These are phyloP conservation scores for Ursus arctos DNA, from an alignment of 2,113 vertebrate species.

Conservation along the genomic window DNA sequence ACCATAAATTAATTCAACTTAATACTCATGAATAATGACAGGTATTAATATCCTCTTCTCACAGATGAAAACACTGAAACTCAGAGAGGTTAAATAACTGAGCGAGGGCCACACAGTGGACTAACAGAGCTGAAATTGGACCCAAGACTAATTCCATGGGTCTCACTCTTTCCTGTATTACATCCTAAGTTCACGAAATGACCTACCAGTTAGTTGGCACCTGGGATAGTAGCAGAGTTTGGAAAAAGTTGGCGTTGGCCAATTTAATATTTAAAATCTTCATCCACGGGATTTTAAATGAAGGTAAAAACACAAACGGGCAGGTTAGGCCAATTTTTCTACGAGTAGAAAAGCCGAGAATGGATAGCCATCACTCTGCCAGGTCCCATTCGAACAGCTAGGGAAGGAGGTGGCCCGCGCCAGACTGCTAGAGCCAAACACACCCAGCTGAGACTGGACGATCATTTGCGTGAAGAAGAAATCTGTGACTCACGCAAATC, in stretches of 20 bases:
- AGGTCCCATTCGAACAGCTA: background rate
- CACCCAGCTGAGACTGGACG: accelerated
- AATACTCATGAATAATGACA: background rate
- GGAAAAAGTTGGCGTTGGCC: background rate
- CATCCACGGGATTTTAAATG: background rate
- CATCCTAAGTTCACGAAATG: background rate
- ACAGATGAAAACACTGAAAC: background rate
- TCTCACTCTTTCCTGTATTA: background rate
- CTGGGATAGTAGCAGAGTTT: background rate
- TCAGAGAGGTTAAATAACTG: background rate
- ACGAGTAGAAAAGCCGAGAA: background rate
- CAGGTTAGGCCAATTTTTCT: background rate
- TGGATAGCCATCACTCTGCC: background rate
- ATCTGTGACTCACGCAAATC: background rate
- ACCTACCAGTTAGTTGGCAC: background rate
- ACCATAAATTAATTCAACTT: background rate
- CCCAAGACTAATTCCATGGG: background rate
- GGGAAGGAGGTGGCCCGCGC: background rate
- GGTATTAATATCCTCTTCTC: background rate
- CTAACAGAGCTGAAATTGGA: background rate
- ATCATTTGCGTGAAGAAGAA: background rate
- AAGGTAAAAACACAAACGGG: background rate
- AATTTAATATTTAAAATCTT: background rate
- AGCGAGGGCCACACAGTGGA: background rate
- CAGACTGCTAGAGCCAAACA: background rate